Conservation (phyloP, 2,797 vertebrate species). For the Eupleurogrammus muticus region DNA sequence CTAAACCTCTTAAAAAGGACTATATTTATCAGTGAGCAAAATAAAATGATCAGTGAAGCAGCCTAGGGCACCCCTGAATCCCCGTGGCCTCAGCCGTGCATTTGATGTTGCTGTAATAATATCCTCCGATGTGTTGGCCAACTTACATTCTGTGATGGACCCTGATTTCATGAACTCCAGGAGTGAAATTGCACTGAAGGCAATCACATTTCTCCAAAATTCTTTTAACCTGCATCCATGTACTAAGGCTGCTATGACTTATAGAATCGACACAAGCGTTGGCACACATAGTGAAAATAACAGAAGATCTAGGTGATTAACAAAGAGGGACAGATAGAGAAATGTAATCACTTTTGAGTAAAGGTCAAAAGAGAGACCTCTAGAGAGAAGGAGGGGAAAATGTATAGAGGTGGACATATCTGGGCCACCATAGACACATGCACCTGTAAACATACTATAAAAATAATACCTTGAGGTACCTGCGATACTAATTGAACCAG, state of each 20-base stretch:
- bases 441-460: constrained; percentile 48
- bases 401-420: constrained; percentile 55
- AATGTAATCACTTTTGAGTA: constrained; percentile 11
- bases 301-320: background rate
- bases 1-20: too few species aligned
- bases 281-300: background rate
- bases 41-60: too few species aligned
- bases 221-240: background rate
- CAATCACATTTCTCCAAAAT: background rate
- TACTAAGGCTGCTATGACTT: background rate
- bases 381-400: constrained; percentile 26
- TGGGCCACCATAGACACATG: constrained; percentile 53
- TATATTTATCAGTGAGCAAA: too few species aligned
- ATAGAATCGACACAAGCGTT: background rate
- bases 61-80: too few species aligned
- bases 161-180: background rate
- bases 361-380: constrained; percentile 44
- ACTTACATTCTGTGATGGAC: background rate
- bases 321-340: constrained; percentile 14
- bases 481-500: constrained; percentile 47
- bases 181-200: constrained; percentile 17
- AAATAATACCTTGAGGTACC: constrained; percentile 63
- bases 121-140: too few species aligned
- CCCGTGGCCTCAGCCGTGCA: too few species aligned
- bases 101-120: too few species aligned